Conservation (phyloP, 2,797 vertebrate species). For the Paguma larvata region DNA sequence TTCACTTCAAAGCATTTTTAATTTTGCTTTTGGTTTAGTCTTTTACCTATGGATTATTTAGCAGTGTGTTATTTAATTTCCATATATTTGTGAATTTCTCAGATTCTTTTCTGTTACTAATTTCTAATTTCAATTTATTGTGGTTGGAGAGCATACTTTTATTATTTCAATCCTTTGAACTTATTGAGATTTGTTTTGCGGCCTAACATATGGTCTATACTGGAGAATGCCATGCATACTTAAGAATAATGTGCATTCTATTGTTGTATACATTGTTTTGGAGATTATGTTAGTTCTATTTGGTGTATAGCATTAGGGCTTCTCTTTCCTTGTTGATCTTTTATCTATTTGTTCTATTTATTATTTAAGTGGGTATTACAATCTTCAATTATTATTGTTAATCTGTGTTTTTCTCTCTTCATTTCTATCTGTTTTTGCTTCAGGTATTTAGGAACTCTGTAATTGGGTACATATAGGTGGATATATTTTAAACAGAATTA, state of each 20-base stretch:
- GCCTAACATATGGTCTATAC: not conserved
- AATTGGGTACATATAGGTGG: not conserved
- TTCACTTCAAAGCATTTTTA: not conserved
- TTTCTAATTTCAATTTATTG: constrained; percentile 40
- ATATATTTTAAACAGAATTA: not conserved
- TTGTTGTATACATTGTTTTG: not conserved
- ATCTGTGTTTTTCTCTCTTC: not conserved
- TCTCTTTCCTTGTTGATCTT: not conserved
- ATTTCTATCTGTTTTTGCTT: not conserved
- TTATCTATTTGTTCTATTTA: not conserved
- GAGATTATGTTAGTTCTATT: not conserved
- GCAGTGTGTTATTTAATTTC: not conserved
- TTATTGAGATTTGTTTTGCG: not conserved
- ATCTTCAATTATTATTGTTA: not conserved
- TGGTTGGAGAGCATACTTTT: not conserved
- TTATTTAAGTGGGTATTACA: not conserved
- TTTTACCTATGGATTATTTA: constrained; percentile 9
- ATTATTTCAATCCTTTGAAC: not conserved
- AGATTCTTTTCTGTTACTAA: not conserved
- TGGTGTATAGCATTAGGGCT: not conserved
- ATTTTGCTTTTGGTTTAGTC: not conserved
- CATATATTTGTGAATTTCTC: not conserved
- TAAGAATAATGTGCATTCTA: not conserved
- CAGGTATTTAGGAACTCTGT: not conserved
- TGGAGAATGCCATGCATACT: not conserved